Evolutionary conservation across 2,797 vertebrate genomes (phyloP).

Genomic region (Percopsis omiscomaycus): DNA sequence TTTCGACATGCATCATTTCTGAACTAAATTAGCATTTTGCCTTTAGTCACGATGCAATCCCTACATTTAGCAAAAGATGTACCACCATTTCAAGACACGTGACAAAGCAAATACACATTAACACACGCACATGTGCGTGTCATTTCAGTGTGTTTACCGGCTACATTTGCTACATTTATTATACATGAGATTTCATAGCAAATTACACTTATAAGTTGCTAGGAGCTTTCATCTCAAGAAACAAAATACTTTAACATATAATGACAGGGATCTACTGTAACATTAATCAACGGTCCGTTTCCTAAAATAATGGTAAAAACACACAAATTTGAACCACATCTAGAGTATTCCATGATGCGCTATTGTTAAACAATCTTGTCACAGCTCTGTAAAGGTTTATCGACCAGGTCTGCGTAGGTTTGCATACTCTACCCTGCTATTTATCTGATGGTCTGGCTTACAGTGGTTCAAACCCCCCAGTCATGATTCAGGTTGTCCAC

Average conservation of each 20-base stretch:
- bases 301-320: neutral
- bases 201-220: neutral
- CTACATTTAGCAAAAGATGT: too few relatives aligned
- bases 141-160: too few relatives aligned
- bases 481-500: neutral
- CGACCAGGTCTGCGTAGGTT: slow-evolving; percentile 6
- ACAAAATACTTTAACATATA: slow-evolving; percentile 8
- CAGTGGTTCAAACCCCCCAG: slow-evolving; percentile 12
- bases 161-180: too few relatives aligned
- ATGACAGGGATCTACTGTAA: slow-evolving; percentile 1
- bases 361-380: neutral
- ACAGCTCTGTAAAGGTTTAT: neutral
- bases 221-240: neutral
- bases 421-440: slow-evolving; percentile 6
- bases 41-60: too few relatives aligned
- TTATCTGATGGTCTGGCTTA: slow-evolving; percentile 35
- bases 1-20: too few relatives aligned
- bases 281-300: too few relatives aligned
- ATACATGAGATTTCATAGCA: neutral
- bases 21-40: too few relatives aligned
- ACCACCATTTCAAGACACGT: too few relatives aligned
- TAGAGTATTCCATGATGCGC: neutral
- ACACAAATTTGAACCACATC: neutral
- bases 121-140: too few relatives aligned
- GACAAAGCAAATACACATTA: too few relatives aligned